Evolutionary conservation across 2,797 vertebrate species (phyloP).

Genomic region (Varecia variegata): DNA sequence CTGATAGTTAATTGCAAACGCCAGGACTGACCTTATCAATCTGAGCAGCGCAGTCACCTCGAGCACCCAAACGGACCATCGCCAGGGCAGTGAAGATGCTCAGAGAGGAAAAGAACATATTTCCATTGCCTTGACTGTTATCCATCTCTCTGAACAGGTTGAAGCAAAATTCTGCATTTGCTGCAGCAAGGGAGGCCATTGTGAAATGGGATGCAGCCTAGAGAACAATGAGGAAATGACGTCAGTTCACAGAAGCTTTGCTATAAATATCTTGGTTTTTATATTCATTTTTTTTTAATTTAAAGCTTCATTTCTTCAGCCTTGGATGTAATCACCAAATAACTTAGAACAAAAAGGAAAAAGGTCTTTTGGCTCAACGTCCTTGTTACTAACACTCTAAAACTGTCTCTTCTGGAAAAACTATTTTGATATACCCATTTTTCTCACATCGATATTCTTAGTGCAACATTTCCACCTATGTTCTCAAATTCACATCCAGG

Average conservation of each 20-base stretch:
- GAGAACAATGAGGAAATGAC: neutral
- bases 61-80: constrained; percentile 81
- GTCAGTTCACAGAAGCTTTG: neutral
- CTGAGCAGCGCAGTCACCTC: constrained; percentile 79
- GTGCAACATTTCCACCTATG: neutral
- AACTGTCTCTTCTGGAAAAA: neutral
- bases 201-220: constrained; percentile 39
- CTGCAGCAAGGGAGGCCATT: constrained; percentile 79
- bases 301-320: neutral
- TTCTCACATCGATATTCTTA: neutral
- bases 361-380: neutral
- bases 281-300: neutral
- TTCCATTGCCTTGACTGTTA: constrained; percentile 62
- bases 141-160: constrained; percentile 80
- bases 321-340: neutral
- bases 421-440: neutral
- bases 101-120: constrained; percentile 81
- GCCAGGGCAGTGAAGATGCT: constrained; percentile 81
- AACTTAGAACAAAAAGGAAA: neutral
- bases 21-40: constrained; percentile 79
- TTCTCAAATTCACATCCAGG: neutral
- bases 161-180: constrained; percentile 82
- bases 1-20: neutral
- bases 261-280: neutral
- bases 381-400: neutral